A percentile compares a stretch with the other conserved stretches of the same genome.
phyloP scores from a whole-genome alignment of 2,888 invertebrate genomes.

The Nezara viridula region DNA sequence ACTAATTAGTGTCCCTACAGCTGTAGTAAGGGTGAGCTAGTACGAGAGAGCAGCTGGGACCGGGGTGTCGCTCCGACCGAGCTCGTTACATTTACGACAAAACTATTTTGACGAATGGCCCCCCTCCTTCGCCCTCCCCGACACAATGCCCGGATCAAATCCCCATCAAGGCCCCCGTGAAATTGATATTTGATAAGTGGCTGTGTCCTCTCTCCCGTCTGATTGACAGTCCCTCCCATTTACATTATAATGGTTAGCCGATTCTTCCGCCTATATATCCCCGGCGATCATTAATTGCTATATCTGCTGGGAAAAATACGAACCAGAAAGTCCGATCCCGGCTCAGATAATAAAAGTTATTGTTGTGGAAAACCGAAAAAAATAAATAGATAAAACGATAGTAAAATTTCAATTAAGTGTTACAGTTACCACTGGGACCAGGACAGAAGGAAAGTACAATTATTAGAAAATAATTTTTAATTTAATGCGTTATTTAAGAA shows the following conservation, averaged over 20 bases:
- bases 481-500: too few species aligned
- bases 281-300: neutral
- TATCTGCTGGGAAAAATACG: neutral
- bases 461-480: too few species aligned
- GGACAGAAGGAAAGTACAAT: too few species aligned
- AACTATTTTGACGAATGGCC: conserved; percentile 58
- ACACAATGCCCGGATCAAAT: conserved; percentile 54
- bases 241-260: conserved; percentile 50
- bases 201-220: neutral
- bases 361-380: too few species aligned
- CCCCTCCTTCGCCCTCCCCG: neutral
- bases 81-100: conserved; percentile 55
- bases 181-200: conserved; percentile 60
- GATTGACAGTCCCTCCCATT: conserved; percentile 48
- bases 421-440: too few species aligned
- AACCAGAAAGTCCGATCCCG: neutral
- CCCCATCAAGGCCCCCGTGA: conserved; percentile 50
- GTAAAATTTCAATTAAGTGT: too few species aligned
- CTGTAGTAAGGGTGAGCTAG: neutral
- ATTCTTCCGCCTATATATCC: neutral
- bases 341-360: too few species aligned
- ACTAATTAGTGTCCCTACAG: neutral
- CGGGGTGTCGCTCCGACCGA: neutral
- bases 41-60: neutral
- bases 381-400: too few species aligned